Evolutionary conservation across 2,113 vertebrate genomes (phyloP).

Genomic region (Corythornis madagascariensis): DNA sequence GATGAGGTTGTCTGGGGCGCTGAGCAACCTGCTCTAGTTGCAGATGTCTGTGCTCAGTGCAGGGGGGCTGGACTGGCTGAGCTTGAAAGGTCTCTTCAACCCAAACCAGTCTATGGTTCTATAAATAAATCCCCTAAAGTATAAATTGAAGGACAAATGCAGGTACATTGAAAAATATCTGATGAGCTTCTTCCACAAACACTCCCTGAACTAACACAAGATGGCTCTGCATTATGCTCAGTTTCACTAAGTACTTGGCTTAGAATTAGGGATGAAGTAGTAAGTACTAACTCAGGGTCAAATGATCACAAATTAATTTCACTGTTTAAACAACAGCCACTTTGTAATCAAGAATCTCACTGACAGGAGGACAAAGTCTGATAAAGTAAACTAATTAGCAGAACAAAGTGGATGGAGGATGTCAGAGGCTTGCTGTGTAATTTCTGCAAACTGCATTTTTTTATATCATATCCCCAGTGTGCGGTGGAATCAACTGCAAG

Average conservation of each 20-base stretch:
- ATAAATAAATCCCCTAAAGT: not conserved
- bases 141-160: not conserved
- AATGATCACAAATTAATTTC: not conserved
- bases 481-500: not conserved
- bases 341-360: slow-evolving; percentile 17
- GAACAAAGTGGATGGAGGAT: slow-evolving; percentile 37
- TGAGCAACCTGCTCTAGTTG: not conserved
- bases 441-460: slow-evolving; percentile 7
- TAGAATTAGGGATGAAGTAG: slow-evolving; percentile 1
- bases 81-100: not conserved
- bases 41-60: not conserved
- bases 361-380: not conserved
- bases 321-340: slow-evolving; percentile 26
- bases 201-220: not conserved
- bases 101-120: not conserved
- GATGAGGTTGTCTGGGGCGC: too few relatives aligned
- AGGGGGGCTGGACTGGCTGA: too few relatives aligned
- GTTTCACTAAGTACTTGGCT: not conserved
- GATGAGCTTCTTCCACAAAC: not conserved
- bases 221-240: not conserved
- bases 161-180: not conserved
- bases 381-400: slow-evolving; percentile 46
- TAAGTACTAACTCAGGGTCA: not conserved
- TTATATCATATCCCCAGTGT: not conserved
- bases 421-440: not conserved